Base-by-base conservation (phyloP, 1,140 invertebrate species). In the Philopotamus ludificatus region DNA sequence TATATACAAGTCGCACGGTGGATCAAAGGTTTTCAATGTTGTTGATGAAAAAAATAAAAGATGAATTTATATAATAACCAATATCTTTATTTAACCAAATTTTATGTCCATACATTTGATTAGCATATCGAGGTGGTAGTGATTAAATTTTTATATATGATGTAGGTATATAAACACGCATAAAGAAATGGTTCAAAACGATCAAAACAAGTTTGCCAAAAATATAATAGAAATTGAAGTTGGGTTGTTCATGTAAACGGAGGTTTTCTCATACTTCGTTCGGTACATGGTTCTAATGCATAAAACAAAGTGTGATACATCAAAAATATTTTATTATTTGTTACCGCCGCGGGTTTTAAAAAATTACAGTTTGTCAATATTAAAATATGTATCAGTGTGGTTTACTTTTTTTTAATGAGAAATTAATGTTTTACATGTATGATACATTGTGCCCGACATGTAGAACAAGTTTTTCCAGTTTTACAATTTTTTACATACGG, bases 401-500 rank as follows among this genome's bases (percentile, higher is more conserved):
- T 26, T 60, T 60, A 16, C 16, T 60, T 60, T 60, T 60, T 59
- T 60, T 57, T 45, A 25, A 0, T 26, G 42, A 60, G 12, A 60
- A 47, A 47, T 4, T 47, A 9, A 20, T 47, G 20, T 49, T 3
- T 60, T 26, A 41, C 15, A 25, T 18, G 12, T 3, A 15, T 21
- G 42, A 39, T 20, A 45, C 9, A 45, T n/a, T 34, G 34, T 12
- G n/a, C 0, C 9, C 21, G n/a, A 18, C 4, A 20, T 18, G 42
- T 8, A 21, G 3, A 50, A 23, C 16, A 1, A 1, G 21, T 26
- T 60, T 60, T 26, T 58, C 25, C 1, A 28, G 45, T 67, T 70
- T 70, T 70, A 64, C 65, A 47, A 61, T 70, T 70, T 70, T 70
- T 66, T 61, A 47, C 65, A 57, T 65, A 66, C 65, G 61, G 65